phyloP scores from a whole-genome alignment of 92 coral and sea anemone genomes.

The Porites cylindrica region DNA sequence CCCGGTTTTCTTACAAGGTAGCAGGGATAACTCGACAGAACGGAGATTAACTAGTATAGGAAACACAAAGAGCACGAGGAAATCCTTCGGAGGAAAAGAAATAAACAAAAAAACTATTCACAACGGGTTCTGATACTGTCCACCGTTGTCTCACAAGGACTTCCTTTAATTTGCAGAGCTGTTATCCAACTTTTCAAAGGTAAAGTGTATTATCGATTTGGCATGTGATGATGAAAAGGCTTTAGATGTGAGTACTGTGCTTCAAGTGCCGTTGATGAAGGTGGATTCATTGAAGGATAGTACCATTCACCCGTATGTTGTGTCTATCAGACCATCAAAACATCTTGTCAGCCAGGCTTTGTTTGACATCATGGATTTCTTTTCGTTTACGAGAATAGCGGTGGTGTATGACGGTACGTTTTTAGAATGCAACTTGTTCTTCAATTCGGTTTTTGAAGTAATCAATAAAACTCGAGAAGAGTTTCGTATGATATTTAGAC shows the following conservation, averaged over 20 bases:
- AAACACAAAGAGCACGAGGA: too few relatives aligned
- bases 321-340: slow-evolving; percentile 79
- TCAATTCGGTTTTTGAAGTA: neutral
- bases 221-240: slow-evolving; percentile 68
- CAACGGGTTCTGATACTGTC: too few relatives aligned
- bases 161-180: slow-evolving; percentile 16
- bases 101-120: too few relatives aligned
- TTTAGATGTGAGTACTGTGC: slow-evolving; percentile 61
- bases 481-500: too few relatives aligned
- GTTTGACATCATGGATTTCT: slow-evolving; percentile 69
- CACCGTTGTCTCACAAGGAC: neutral
- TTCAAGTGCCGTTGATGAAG: slow-evolving; percentile 73
- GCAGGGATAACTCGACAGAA: too few relatives aligned
- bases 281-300: slow-evolving; percentile 48
- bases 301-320: slow-evolving; percentile 27
- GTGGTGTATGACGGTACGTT: slow-evolving; percentile 83
- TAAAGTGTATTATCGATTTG: slow-evolving; percentile 67
- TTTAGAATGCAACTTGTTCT: neutral
- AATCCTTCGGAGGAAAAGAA: too few relatives aligned
- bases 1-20: too few relatives aligned
- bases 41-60: too few relatives aligned
- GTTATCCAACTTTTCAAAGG: slow-evolving; percentile 15
- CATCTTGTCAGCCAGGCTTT: slow-evolving; percentile 66
- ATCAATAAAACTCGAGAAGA: too few relatives aligned
- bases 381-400: slow-evolving; percentile 63